These are phyloP conservation scores for Hyperopisus bebe DNA, from an alignment of 2,113 vertebrate species.

Conservation along the genomic window DNA sequence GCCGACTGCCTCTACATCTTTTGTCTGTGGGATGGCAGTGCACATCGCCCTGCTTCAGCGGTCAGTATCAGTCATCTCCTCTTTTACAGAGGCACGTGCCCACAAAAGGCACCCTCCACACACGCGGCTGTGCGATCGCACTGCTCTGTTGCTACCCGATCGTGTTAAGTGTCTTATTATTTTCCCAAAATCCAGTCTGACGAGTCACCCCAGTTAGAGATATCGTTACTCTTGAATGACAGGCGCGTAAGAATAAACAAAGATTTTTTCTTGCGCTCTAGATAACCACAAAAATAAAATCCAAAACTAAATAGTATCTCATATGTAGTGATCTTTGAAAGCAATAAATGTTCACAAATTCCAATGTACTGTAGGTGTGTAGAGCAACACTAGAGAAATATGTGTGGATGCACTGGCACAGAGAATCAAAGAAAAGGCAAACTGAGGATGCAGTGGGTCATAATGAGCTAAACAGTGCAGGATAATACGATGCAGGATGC, in stretches of 20 bases:
- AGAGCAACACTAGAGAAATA: background rate
- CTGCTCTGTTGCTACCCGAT: background rate
- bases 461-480: background rate
- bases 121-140: background rate
- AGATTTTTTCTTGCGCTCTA: background rate
- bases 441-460: background rate
- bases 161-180: background rate
- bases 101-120: background rate
- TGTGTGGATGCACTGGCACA: background rate
- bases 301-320: background rate
- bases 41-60: background rate
- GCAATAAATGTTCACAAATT: background rate
- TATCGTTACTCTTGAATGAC: background rate
- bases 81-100: background rate
- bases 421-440: background rate
- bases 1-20: background rate
- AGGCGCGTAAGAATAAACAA: background rate
- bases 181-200: background rate
- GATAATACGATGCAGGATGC: background rate
- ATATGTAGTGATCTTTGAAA: background rate
- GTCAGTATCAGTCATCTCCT: background rate
- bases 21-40: background rate
- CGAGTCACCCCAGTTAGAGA: background rate
- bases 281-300: background rate
- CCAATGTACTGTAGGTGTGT: background rate